Percentiles rank a stretch among this genome's conserved stretches.
phyloP scores from a whole-genome alignment of 2,888 invertebrate genomes.

The Copidosoma aretas region DNA sequence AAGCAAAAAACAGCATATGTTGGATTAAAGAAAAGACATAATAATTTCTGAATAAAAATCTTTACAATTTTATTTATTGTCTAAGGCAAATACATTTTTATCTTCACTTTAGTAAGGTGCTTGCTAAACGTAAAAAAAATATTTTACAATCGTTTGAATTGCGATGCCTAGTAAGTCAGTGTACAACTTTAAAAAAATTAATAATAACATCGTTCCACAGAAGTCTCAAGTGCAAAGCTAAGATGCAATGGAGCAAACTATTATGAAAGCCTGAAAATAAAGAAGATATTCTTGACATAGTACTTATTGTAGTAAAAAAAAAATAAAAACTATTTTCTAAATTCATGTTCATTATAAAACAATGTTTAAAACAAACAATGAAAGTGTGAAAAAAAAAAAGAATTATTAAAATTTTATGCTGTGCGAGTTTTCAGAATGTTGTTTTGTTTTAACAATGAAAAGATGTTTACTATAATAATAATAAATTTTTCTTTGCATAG shows the following conservation, averaged over 20 bases:
- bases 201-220: slow-evolving; percentile 17
- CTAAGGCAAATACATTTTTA: background rate
- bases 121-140: slow-evolving; percentile 14
- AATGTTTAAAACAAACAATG: background rate
- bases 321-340: background rate
- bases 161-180: slow-evolving; percentile 25
- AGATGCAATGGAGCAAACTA: slow-evolving; percentile 25
- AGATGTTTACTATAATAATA: no score
- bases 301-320: slow-evolving; percentile 3
- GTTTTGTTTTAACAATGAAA: no score
- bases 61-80: background rate
- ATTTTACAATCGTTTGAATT: slow-evolving; percentile 35
- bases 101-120: no score
- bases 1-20: background rate
- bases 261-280: slow-evolving; percentile 24
- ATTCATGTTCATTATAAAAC: background rate
- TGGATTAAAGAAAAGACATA: background rate
- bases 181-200: slow-evolving; percentile 6
- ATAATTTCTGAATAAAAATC: background rate
- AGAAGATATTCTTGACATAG: slow-evolving; percentile 8
- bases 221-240: slow-evolving; percentile 5
- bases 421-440: no score
- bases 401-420: no score
- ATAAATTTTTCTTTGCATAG: no score
- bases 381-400: no score